Base-by-base conservation (phyloP, 2,113 vertebrate genomes). In the Erpornis zantholeuca region DNA sequence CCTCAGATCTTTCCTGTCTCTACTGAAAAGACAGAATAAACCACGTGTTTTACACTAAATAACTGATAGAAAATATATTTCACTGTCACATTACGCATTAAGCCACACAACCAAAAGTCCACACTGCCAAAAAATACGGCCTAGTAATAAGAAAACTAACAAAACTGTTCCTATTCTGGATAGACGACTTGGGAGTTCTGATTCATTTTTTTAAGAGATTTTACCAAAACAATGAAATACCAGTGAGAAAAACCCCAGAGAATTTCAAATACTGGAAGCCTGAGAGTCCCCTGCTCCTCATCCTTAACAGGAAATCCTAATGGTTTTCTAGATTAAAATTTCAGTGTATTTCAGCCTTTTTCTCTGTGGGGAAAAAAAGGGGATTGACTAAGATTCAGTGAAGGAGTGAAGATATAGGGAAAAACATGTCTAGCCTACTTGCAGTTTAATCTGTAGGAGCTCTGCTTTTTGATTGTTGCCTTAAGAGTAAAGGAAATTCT, bases 1-100 rank as follows among this genome's bases (percentile, higher is more conserved):
- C 50, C 75, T 91, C 49, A 54, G 90, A 45, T 35, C 60, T 88
- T 65, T 31, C 44, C 53, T 83, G 77, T 44, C 88, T 88, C 79
- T 78, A 61, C 90, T 96, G 97, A 86, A 95, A 96, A 96, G 68
- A 93, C n/a, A 95, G 71, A 96, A 40, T 56, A 96, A 64, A 93
- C 10, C 82, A 63, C 7, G 12, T 38, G 40, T 38, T 84, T 87
- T 36, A 45, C 24, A 53, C 28, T 36, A 64, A 25, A 60, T 8
- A 33, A 17, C 25, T 33, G 23, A 76, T 0, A 44, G 40, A 92
- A 61, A 85, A 65, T 9, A 3, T 3, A 24, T 20, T 13, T 78
- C 52, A 70, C 22, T 57, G 11, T 27, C 85, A 59, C 29, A 42
- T 57, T 72, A 19, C 11, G 60, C 56, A 54, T 52, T 31, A 35